Evolutionary conservation across 2,113 vertebrate genomes (phyloP).

Genomic region (Antechinus stuartii): DNA sequence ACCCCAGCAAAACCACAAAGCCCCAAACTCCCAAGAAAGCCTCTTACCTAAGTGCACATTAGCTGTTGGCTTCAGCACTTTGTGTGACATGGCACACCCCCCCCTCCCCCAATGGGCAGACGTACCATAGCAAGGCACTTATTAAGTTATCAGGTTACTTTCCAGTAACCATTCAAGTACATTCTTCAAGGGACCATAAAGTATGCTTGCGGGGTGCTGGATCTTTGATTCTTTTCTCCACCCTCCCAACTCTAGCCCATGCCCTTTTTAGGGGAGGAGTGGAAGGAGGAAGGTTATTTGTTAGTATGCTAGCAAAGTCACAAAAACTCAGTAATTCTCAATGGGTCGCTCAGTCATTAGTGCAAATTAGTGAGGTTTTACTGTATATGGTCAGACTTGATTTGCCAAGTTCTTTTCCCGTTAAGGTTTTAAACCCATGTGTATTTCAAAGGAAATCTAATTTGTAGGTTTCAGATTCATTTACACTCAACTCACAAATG

Average conservation of each 20-base stretch:
- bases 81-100: constrained; percentile 60
- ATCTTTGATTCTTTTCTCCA: constrained; percentile 63
- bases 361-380: constrained; percentile 82
- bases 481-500: constrained; percentile 82
- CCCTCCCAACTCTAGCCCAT: not conserved
- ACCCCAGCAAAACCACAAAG: constrained; percentile 63
- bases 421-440: constrained; percentile 82
- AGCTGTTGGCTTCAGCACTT: constrained; percentile 65
- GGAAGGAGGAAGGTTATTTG: constrained; percentile 56
- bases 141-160: constrained; percentile 81
- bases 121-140: constrained; percentile 68
- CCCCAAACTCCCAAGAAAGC: constrained; percentile 57
- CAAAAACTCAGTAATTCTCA: constrained; percentile 80
- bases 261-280: constrained; percentile 12
- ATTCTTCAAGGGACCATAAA: constrained; percentile 80
- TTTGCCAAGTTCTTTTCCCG: constrained; percentile 82
- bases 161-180: constrained; percentile 79
- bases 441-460: constrained; percentile 84
- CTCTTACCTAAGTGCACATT: constrained; percentile 76
- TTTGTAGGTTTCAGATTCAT: constrained; percentile 83
- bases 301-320: constrained; percentile 72
- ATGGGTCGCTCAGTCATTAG: constrained; percentile 81
- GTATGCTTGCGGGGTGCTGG: constrained; percentile 77
- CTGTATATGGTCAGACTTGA: constrained; percentile 79
- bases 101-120: constrained; percentile 56